Conservation (phyloP, 2,113 vertebrate genomes). For the Trichomycterus rosablanca region DNA sequence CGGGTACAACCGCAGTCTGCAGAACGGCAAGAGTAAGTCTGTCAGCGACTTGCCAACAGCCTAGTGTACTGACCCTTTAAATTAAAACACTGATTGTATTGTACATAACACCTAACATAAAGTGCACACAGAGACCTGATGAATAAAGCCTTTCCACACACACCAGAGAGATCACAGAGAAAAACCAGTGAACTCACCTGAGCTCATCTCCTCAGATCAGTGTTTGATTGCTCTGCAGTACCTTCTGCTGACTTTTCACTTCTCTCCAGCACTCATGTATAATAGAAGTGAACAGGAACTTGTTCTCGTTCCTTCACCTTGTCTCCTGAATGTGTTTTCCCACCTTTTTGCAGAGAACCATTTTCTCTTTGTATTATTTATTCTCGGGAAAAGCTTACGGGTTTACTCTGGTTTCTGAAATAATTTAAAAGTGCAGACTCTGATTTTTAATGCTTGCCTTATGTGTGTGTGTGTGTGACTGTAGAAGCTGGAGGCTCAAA, state of each 20-base stretch:
- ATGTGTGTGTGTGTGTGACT: background rate
- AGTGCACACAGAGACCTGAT: background rate
- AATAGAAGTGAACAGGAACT: constrained; percentile 33
- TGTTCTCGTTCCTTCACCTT: background rate
- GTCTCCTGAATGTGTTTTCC: background rate
- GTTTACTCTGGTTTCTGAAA: too few relatives aligned
- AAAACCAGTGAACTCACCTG: constrained; percentile 13
- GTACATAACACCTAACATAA: constrained; percentile 4
- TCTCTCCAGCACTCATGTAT: constrained; percentile 30
- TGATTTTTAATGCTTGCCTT: constrained; percentile 9
- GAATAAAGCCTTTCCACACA: background rate
- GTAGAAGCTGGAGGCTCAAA: constrained; percentile 76
- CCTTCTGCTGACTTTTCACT: constrained; percentile 15
- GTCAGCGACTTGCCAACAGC: background rate
- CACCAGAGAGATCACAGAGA: background rate
- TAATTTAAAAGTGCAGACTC: too few relatives aligned
- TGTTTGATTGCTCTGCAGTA: constrained; percentile 37
- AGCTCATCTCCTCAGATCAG: background rate
- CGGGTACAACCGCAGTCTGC: constrained; percentile 80
- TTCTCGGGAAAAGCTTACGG: background rate
- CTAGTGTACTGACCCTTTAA: background rate
- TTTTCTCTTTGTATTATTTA: constrained; percentile 12
- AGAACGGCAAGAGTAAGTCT: constrained; percentile 83
- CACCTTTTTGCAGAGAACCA: too few relatives aligned
- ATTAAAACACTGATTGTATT: constrained; percentile 18